Percentiles rank a stretch among this genome's conserved stretches.
phyloP scores from a whole-genome alignment of 2,797 vertebrate genomes.

The Fundulus diaphanus region DNA sequence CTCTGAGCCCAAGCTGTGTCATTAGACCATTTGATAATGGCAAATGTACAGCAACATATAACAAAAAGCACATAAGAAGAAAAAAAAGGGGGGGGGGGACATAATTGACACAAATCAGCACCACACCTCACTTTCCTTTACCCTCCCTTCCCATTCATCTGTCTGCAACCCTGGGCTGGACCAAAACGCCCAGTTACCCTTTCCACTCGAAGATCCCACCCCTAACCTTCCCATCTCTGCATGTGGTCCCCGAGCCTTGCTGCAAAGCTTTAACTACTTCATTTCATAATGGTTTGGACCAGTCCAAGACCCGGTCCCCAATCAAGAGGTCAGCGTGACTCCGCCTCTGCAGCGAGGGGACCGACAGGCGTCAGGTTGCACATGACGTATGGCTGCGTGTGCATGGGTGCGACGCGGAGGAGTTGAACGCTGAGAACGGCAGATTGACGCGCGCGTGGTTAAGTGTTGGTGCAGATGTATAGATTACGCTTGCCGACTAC shows the following conservation, averaged over 20 bases:
- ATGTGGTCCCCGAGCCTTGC: conserved; percentile 83
- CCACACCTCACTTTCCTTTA: conserved; percentile 71
- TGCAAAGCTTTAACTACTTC: conserved; percentile 79
- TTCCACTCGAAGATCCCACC: conserved; percentile 20
- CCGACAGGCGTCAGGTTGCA: conserved; percentile 55
- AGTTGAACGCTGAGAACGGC: background rate
- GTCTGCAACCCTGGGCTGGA: conserved; percentile 87
- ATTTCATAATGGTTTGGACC: conserved; percentile 82
- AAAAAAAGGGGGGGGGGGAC: conserved; percentile 53
- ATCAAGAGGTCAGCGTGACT: conserved; percentile 80
- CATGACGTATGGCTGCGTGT: conserved; percentile 22
- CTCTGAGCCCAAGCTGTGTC: conserved; percentile 82
- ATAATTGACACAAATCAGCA: conserved; percentile 66
- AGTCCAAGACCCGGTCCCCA: conserved; percentile 49
- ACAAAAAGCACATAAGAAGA: conserved; percentile 54
- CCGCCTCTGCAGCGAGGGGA: conserved; percentile 44
- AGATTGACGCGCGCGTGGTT: conserved; percentile 12
- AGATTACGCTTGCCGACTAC: conserved; percentile 47
- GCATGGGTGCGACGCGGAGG: conserved; percentile 19
- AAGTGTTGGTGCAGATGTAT: conserved; percentile 49
- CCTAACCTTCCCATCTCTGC: conserved; percentile 73
- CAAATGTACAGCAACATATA: conserved; percentile 54
- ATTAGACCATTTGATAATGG: conserved; percentile 80
- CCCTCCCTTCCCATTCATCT: conserved; percentile 67
- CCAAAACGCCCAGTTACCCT: conserved; percentile 57